Base-by-base conservation (phyloP, 2,797 vertebrate genomes). In the Cheirogaleus major region DNA sequence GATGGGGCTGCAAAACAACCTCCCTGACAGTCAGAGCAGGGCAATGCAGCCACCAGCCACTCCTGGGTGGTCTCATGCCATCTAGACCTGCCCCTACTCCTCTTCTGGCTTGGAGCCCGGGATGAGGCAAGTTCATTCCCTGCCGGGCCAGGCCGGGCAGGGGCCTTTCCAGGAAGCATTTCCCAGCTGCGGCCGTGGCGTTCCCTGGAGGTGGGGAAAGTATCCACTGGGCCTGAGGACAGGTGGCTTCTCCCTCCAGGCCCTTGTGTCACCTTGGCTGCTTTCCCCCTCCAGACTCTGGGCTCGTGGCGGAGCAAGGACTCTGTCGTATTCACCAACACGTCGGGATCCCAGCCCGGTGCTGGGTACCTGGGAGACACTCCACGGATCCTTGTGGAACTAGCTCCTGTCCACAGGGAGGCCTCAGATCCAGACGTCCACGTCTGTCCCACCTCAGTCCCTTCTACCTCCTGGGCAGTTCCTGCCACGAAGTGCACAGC, bases 361-460 rank as follows among this genome's bases (percentile, higher is more conserved):
- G 2, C 35, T 11, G 11, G 32, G 76, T 10, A 45, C 43, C n/a
- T 25, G 9, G n/a, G n/a, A 85, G 75, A 41, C n/a, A 10, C 52
- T 55, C 38, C 12, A 17, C 7, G 61, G 7, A 20, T 65, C 20
- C 55, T 52, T 23, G 12, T 0, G 25, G 50, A 76, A 17, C 50
- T 3, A 15, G 30, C 15, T 48, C 25, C 50, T 76, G 20, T 15
- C 14, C 3, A 5, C 35, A 14, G 30, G 55, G 7, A 91, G 43
- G 52, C 20, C 43, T 32, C 4, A 15, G 41, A 50, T 4, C 23
- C 7, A 38, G 7, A 10, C 0, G 0, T n/a, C 32, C 15, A 30
- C 0, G 1, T 63, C 82, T 22, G n/a, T 17, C 45, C 30, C 14
- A 25, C 43, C 23, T 57, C 9, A 4, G 11, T 52, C 63, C 79